Evolutionary conservation across 1,140 invertebrate species (phyloP), one percentile per base, ranked within the genome.

Genomic region (Diabrotica virgifera): DNA sequence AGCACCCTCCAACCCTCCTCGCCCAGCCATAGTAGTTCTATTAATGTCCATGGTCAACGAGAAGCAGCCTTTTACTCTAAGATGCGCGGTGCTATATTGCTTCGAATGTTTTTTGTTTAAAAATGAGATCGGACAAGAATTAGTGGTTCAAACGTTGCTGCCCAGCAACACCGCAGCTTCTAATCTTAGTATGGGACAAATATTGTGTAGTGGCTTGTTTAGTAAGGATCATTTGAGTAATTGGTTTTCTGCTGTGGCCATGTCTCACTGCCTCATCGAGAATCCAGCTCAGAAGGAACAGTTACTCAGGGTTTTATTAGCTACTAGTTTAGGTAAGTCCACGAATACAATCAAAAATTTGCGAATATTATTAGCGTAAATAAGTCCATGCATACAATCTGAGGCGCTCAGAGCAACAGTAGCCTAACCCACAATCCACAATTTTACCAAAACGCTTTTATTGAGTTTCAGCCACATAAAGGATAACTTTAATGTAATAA

Each of bases 11-110:
- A 91, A 86, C 75, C 95, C 96, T 40, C 93, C 96, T 10, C 87
- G 92, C 56, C 93, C 97, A 1, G 95, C 93, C 0, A 90, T 99
- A 55, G 91, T 99, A 0, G 91, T 99, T 52, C 82, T 99, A 7
- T 79, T 99, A 9, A 96, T 98, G 91, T 98, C 96, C 0, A 98
- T 99, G 95, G 94, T 99, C 4, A 98, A 98, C 80, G 97, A 99
- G 74, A 98, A 97, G 77, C 97, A 99, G 79, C 91, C 95, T 10
- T 93, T 99, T 77, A 80, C 86, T 7, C 79, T 99, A 59, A 65
- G 71, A 59, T 97, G 94, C 82, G 91, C 97, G 0, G 95, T 98
- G 8, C 85, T 99, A 0, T 99, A 99, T 78, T 98, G 95, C 77
- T 98, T 99, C 78, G 89, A 99, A 82, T 98, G 93, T 79, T 99